phyloP scores from a whole-genome alignment of 1,140 invertebrate genomes.

The Drosophila kepulauana region DNA sequence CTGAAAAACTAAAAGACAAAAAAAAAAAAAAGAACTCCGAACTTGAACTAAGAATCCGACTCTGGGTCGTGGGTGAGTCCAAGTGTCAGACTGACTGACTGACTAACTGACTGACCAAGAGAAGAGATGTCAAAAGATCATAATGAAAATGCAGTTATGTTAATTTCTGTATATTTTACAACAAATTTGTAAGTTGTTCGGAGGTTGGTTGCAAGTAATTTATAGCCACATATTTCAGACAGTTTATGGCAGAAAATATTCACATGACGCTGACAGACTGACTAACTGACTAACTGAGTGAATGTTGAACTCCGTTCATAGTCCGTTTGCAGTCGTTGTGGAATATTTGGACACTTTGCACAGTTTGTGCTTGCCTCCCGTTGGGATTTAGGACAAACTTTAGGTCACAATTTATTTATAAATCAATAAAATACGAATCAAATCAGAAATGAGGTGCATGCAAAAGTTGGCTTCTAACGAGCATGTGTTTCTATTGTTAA shows the following conservation, averaged over 20 bases:
- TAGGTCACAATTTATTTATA: conserved; percentile 51
- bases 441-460: conserved; percentile 15
- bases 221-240: conserved; percentile 69
- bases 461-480: conserved; percentile 5
- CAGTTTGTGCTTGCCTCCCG: conserved; percentile 22
- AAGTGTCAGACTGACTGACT: conserved; percentile 20
- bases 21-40: conserved; percentile 39
- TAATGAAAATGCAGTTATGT: conserved; percentile 70
- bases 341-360: conserved; percentile 22
- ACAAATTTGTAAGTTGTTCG: conserved; percentile 28
- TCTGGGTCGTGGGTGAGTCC: conserved; percentile 72
- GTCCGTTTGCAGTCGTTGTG: not conserved
- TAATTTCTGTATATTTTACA: conserved; percentile 62
- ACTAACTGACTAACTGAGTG: conserved; percentile 19
- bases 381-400: conserved; percentile 14
- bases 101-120: conserved; percentile 8
- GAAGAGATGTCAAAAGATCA: conserved; percentile 30
- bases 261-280: conserved; percentile 49
- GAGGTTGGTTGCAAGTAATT: conserved; percentile 50
- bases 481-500: conserved; percentile 24
- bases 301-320: not conserved
- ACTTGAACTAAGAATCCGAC: conserved; percentile 46
- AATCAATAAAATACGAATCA: conserved; percentile 53
- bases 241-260: conserved; percentile 68
- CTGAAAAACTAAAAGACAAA: not conserved